Evolutionary conservation across 1,140 invertebrate species (phyloP), one percentile per base, ranked within the genome.

Genomic region (Zaprionus kolodkinae): DNA sequence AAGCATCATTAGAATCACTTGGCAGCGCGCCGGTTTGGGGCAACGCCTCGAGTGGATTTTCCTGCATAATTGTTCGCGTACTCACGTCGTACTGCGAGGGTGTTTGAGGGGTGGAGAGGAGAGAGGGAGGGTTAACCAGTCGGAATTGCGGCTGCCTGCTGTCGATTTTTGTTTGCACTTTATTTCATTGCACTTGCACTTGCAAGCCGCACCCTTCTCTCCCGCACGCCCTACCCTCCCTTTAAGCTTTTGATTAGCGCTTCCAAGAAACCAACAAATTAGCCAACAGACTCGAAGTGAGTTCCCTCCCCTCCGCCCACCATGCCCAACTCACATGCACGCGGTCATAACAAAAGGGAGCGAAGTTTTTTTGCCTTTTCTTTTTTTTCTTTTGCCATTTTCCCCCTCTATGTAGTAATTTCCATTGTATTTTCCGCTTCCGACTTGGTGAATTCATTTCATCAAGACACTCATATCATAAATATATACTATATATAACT

Each of bases 1-100:
- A 88, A 88, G 85, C 86, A 88, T 88, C 85, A 88, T 88, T 89
- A 88, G 85, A 88, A 88, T 88, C 85, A 88, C 85, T 88, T 88
- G 85, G 81, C 85, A 88, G 85, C 71, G 85, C 68, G 85, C 68
- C 81, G 66, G 78, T 88, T 76, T 74, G 85, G 85, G 85, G 85
- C 81, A 88, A 88, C 85, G 85, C 85, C 85, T 88, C 67, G 66
- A 88, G 85, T 88, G 80, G 84, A 89, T 88, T 88, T 89, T 84
- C 70, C 68, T 76, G 80, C 77, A 88, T 83, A 87, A 80, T 88
- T 87, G 83, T 75, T 77, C 60, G 67, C 45, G 21, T 59, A 68
- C 62, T 67, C 48, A 15, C n/a, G 17, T 17, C 25, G 27, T 25
- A 55, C 13, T 55, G 9, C 45, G 17, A 40, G 38, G 12, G 38